Percentiles rank a stretch among this genome's conserved stretches.
Evolutionary conservation across 2,797 vertebrate genomes (phyloP).

Genomic region (Nyctalus aviator): DNA sequence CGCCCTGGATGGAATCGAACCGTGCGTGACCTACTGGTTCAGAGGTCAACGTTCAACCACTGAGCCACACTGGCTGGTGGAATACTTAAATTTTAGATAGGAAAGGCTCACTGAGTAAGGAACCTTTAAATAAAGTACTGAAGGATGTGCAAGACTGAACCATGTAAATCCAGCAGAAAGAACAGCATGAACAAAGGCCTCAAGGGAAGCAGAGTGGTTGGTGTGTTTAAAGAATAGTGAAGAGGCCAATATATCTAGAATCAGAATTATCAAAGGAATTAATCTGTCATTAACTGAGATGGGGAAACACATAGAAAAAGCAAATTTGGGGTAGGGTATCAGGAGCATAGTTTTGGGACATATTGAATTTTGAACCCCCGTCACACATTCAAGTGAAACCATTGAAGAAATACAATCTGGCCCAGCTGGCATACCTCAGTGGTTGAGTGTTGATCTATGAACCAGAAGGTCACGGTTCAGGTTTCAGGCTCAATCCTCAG

Average conservation of each 20-base stretch:
- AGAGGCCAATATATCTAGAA: not conserved
- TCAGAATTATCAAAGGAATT: not conserved
- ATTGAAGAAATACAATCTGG: not conserved
- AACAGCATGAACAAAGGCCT: not conserved
- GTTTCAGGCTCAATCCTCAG: too few relatives aligned
- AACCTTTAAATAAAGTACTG: constrained; percentile 30
- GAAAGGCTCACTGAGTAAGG: not conserved
- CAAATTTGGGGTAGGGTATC: not conserved
- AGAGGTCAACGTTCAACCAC: too few relatives aligned
- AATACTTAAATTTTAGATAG: constrained; percentile 4
- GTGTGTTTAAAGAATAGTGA: not conserved
- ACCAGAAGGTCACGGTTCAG: too few relatives aligned
- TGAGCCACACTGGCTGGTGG: too few relatives aligned
- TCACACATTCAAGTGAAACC: not conserved
- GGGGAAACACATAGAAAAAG: not conserved
- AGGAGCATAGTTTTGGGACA: constrained; percentile 2
- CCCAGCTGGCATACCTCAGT: too few relatives aligned
- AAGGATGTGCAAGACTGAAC: constrained; percentile 6
- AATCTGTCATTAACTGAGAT: not conserved
- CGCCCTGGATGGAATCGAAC: too few relatives aligned
- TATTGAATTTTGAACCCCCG: not conserved
- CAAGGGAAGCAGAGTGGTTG: not conserved
- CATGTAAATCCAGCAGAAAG: not conserved
- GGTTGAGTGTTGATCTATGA: too few relatives aligned
- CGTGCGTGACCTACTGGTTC: too few relatives aligned